Evolutionary conservation across 2,113 vertebrate species (phyloP).

Genomic region (Gopherus flavomarginatus): DNA sequence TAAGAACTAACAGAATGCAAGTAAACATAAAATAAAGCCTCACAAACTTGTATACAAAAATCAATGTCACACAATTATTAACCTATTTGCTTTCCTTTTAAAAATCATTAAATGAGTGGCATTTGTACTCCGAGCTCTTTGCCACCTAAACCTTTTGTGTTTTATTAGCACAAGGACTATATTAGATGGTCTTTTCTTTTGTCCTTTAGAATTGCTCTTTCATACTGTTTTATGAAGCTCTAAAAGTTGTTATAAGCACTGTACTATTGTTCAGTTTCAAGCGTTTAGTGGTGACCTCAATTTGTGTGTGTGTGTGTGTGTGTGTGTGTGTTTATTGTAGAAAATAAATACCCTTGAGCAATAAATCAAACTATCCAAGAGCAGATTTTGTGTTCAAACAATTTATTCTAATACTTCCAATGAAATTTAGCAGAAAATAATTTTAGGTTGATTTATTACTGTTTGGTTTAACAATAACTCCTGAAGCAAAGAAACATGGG

Average conservation of each 20-base stretch:
- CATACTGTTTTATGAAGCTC: not conserved
- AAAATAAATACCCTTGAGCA: not conserved
- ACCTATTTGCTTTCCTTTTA: not conserved
- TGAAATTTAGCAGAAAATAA: slow-evolving; percentile 62
- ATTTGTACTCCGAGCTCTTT: not conserved
- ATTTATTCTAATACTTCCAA: slow-evolving; percentile 37
- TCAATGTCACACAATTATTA: not conserved
- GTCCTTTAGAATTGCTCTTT: not conserved
- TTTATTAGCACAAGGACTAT: not conserved
- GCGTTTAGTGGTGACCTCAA: not conserved
- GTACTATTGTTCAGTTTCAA: slow-evolving; percentile 1
- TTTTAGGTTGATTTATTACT: slow-evolving; percentile 37
- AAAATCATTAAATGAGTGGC: not conserved
- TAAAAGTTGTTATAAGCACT: not conserved
- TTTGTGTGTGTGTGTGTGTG: not conserved
- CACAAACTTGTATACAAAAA: not conserved
- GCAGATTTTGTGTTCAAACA: not conserved
- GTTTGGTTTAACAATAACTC: slow-evolving; percentile 37
- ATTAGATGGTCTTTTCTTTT: not conserved
- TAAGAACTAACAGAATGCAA: not conserved
- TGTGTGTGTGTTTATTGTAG: not conserved
- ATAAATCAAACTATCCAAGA: slow-evolving; percentile 48
- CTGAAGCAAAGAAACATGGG: not conserved
- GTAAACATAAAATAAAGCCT: not conserved
- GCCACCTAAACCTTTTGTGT: not conserved